Conservation (phyloP, 2,797 vertebrate species). For the Halcyon badia region DNA sequence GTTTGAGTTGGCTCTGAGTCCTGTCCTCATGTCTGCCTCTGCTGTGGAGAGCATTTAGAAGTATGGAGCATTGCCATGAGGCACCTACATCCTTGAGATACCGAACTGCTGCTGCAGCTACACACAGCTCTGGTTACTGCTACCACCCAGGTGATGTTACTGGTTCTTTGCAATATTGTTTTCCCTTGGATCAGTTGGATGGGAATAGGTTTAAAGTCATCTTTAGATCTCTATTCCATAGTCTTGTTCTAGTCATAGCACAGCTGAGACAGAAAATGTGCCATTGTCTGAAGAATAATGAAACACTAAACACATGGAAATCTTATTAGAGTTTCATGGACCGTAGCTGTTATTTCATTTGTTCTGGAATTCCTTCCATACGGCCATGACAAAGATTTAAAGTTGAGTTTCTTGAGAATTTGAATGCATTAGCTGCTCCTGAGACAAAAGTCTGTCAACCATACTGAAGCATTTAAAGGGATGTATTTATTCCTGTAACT, state of each 20-base stretch:
- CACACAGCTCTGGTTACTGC: not conserved
- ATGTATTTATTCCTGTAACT: conserved; percentile 21
- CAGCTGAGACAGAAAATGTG: not conserved
- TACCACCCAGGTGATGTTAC: not conserved
- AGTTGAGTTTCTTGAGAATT: conserved; percentile 25
- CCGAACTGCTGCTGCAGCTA: not conserved
- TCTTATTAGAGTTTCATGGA: conserved; percentile 37
- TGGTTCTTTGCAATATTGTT: not conserved
- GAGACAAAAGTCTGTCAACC: conserved; percentile 26
- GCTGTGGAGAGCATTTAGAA: not conserved
- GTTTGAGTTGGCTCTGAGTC: conserved; percentile 31
- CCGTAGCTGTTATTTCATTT: conserved; percentile 30
- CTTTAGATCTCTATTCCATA: not conserved
- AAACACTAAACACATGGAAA: conserved; percentile 19
- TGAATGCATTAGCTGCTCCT: conserved; percentile 19
- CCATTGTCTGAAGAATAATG: not conserved
- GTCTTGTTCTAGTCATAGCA: not conserved
- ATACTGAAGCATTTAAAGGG: not conserved
- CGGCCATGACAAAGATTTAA: not conserved
- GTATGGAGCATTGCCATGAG: not conserved
- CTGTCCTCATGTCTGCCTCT: rapidly evolving
- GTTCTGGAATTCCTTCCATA: conserved; percentile 40
- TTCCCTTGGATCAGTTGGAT: not conserved
- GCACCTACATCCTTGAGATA: not conserved
- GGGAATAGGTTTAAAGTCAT: not conserved